A percentile compares a stretch with the other conserved stretches of the same genome.
These are phyloP conservation scores for Tiliacea citrago DNA, from an alignment of 2,888 invertebrate species.

Conservation along the genomic window DNA sequence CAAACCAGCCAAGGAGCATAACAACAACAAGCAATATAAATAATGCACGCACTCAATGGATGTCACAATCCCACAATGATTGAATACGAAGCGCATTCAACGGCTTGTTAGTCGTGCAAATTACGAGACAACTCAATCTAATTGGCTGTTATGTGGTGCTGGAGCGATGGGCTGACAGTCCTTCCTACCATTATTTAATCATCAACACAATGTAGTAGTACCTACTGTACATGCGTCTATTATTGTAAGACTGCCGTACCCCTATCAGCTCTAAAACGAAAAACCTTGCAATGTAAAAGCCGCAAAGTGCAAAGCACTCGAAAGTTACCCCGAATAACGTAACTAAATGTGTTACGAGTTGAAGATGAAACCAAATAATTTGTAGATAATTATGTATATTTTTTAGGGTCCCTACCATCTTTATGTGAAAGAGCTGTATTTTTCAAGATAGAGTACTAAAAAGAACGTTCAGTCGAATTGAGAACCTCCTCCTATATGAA, in stretches of 20 bases:
- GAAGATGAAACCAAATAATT: not conserved
- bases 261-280: not conserved
- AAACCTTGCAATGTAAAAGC: slow-evolving; percentile 14
- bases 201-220: not conserved
- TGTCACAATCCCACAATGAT: slow-evolving; percentile 50
- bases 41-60: slow-evolving; percentile 12
- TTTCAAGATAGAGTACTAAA: not conserved
- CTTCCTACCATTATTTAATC: slow-evolving; percentile 41
- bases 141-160: slow-evolving; percentile 42
- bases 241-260: not conserved
- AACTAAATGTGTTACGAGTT: not conserved
- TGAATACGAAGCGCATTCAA: slow-evolving; percentile 48
- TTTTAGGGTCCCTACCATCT: not conserved
- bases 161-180: slow-evolving; percentile 10
- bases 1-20: not conserved
- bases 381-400: not conserved
- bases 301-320: not conserved
- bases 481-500: not conserved
- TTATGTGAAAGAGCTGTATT: no score
- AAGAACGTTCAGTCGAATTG: not conserved
- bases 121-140: slow-evolving; percentile 55
- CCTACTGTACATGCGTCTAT: not conserved
- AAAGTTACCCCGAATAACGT: slow-evolving; percentile 19
- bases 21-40: slow-evolving; percentile 1
- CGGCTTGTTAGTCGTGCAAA: slow-evolving; percentile 44